Conservation (phyloP, 2,113 vertebrate genomes). For the Brienomyrus brachyistius region DNA sequence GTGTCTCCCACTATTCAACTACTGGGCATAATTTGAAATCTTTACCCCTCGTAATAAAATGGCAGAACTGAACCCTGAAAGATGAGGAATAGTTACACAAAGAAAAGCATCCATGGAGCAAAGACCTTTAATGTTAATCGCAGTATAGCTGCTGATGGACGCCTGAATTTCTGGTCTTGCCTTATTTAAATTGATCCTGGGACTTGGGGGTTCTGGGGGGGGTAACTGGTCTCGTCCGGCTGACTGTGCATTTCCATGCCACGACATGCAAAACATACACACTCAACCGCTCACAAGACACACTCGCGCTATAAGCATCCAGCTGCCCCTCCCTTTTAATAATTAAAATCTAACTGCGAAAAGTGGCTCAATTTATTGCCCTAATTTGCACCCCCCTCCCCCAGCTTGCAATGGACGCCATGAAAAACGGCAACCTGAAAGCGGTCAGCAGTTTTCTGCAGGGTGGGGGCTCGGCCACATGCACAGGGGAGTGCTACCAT, state of each 20-base stretch:
- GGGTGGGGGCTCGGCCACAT: not conserved
- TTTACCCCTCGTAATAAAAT: slow-evolving; percentile 58
- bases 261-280: not conserved
- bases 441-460: not conserved
- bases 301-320: not conserved
- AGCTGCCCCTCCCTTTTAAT: too few species aligned
- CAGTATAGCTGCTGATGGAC: slow-evolving; percentile 47
- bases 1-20: slow-evolving; percentile 28
- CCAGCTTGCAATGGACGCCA: not conserved
- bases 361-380: not conserved
- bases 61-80: slow-evolving; percentile 39
- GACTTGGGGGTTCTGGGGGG: not conserved
- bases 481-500: not conserved
- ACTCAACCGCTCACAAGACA: not conserved
- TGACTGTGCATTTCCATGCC: not conserved
- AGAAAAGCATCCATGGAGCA: slow-evolving; percentile 56
- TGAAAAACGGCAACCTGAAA: not conserved
- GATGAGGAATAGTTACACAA: slow-evolving; percentile 34
- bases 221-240: not conserved
- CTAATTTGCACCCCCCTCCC: not conserved
- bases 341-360: not conserved
- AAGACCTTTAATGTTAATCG: slow-evolving; percentile 60
- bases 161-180: not conserved
- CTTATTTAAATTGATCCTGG: not conserved
- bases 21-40: slow-evolving; percentile 58